These are phyloP conservation scores for Marisa cornuarietis DNA, from an alignment of 1,140 invertebrate genomes.

Conservation along the genomic window DNA sequence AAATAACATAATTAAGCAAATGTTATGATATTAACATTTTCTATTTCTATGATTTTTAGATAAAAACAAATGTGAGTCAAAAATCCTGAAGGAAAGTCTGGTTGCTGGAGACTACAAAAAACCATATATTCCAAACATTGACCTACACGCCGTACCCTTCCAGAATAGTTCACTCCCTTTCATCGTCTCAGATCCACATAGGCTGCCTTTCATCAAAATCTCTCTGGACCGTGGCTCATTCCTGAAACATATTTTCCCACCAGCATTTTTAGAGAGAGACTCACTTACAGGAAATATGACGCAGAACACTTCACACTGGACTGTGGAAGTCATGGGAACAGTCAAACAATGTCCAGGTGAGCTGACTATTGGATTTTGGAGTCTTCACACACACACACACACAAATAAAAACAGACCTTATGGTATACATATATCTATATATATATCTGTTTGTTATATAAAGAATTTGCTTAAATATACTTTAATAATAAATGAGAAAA, in stretches of 20 bases:
- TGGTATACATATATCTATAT: background rate
- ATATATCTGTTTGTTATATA: background rate
- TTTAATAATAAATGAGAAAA: background rate
- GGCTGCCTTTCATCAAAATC: constrained; percentile 31
- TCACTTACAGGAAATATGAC: constrained; percentile 39
- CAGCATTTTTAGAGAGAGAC: constrained; percentile 24
- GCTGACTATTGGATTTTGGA: background rate
- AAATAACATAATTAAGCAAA: no score
- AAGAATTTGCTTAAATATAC: background rate
- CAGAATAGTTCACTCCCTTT: constrained; percentile 36
- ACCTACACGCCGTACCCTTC: constrained; percentile 29
- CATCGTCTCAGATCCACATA: constrained; percentile 32
- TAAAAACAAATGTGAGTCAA: constrained; percentile 37
- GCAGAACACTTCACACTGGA: constrained; percentile 46
- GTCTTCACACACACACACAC: background rate
- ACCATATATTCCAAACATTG: constrained; percentile 35
- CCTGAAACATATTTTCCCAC: constrained; percentile 37
- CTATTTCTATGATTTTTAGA: constrained; percentile 19
- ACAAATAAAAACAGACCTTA: background rate
- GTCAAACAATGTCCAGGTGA: constrained; percentile 45
- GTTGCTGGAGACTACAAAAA: constrained; percentile 37
- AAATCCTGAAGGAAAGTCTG: constrained; percentile 34
- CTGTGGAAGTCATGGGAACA: constrained; percentile 36
- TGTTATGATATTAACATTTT: no score
- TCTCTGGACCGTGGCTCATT: constrained; percentile 31